Conservation (phyloP, 1,140 invertebrate species). For the Globodera rostochiensis region DNA sequence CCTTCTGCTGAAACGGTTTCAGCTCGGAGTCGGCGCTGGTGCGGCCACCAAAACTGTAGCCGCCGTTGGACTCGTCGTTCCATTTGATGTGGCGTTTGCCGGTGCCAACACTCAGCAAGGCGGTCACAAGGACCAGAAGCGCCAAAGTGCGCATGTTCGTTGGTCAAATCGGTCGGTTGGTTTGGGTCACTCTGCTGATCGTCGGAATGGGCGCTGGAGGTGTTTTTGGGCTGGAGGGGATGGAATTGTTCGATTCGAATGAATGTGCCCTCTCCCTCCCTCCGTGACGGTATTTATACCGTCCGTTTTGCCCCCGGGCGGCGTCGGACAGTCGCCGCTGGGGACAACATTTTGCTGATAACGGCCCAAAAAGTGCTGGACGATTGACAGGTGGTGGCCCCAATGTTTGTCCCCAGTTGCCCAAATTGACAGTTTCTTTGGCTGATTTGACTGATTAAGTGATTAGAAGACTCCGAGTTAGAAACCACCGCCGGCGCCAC, state of each 20-base stretch:
- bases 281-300: background rate
- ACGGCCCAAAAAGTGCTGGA: background rate
- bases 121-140: background rate
- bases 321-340: background rate
- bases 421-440: background rate
- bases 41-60: background rate
- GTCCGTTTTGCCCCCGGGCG: background rate
- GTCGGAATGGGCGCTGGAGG: background rate
- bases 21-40: background rate
- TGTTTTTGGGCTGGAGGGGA: background rate
- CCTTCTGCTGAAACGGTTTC: slow-evolving; percentile 31
- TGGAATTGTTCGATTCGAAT: background rate
- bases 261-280: background rate
- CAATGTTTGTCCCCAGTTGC: too few relatives aligned
- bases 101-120: background rate
- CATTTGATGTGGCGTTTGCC: background rate
- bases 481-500: too few relatives aligned
- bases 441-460: background rate
- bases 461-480: background rate
- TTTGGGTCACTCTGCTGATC: background rate
- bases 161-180: background rate
- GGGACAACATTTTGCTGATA: background rate
- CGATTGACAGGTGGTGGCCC: background rate
- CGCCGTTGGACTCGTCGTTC: background rate
- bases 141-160: background rate